Conservation (phyloP, 2,888 invertebrate species). For the Icerya purchasi region DNA sequence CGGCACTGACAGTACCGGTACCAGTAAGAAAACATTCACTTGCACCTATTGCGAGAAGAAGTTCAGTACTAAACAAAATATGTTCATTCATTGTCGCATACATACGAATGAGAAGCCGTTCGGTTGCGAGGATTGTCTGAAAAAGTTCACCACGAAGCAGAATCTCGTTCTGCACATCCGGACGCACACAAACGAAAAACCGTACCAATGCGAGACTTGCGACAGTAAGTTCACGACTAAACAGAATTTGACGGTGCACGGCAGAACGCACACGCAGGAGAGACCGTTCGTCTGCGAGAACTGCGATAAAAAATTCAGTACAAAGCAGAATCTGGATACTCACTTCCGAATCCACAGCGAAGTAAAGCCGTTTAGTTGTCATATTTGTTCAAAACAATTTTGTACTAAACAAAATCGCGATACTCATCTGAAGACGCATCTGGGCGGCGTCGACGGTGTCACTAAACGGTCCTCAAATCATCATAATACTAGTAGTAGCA, state of each 20-base stretch:
- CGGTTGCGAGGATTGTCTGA: not conserved
- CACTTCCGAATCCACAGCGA: not conserved
- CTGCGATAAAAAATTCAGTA: not conserved
- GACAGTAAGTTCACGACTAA: not conserved
- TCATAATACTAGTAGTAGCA: no score
- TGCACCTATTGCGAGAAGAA: not conserved
- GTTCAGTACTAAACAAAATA: not conserved
- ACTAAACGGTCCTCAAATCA: no score
- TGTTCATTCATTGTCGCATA: not conserved
- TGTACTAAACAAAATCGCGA: not conserved
- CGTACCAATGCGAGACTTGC: not conserved
- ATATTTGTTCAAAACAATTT: not conserved
- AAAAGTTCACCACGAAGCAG: not conserved
- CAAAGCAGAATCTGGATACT: not conserved
- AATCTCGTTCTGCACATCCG: not conserved
- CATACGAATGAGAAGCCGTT: not conserved
- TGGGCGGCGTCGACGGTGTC: no score
- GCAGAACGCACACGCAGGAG: not conserved
- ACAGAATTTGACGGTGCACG: not conserved
- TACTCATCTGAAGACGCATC: not conserved
- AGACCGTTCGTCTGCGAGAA: not conserved
- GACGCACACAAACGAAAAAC: not conserved
- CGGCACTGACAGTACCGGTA: no score
- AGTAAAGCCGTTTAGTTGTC: not conserved
- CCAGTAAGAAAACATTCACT: not conserved